These are phyloP conservation scores for Sebastes trivittatus DNA, from an alignment of 2,797 vertebrate genomes.

Conservation along the genomic window DNA sequence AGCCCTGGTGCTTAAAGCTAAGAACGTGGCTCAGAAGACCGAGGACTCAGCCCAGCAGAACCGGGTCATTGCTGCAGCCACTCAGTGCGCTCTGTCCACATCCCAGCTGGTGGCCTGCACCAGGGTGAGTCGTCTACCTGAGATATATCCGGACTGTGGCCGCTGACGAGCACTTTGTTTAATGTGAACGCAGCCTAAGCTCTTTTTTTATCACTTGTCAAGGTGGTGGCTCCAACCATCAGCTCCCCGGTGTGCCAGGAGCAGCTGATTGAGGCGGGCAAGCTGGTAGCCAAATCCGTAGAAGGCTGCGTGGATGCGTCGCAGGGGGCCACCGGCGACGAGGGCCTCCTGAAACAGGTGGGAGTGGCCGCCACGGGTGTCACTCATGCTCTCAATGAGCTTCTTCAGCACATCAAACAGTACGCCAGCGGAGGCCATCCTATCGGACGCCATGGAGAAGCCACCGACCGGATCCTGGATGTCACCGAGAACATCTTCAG, in stretches of 20 bases:
- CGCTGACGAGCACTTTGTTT: too few relatives aligned
- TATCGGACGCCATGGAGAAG: conserved; percentile 94
- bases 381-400: conserved; percentile 94
- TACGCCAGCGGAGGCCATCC: conserved; percentile 91
- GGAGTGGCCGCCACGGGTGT: conserved; percentile 92
- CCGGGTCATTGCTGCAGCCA: conserved; percentile 95
- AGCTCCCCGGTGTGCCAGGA: conserved; percentile 98
- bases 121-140: conserved; percentile 82
- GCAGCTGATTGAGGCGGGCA: conserved; percentile 94
- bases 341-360: conserved; percentile 93
- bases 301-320: conserved; percentile 96
- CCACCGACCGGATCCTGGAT: conserved; percentile 96
- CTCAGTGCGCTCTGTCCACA: conserved; percentile 96
- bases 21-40: conserved; percentile 95
- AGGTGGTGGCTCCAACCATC: conserved; percentile 98
- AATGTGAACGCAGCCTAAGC: neutral
- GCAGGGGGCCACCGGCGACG: conserved; percentile 90
- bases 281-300: conserved; percentile 95
- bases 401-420: conserved; percentile 95
- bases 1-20: conserved; percentile 94
- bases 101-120: conserved; percentile 98
- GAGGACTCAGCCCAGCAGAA: conserved; percentile 93
- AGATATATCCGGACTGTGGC: too few relatives aligned
- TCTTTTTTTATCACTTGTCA: neutral
- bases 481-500: conserved; percentile 99